These are phyloP conservation scores for Tetranychus truncatus DNA, from an alignment of 2,888 invertebrate species.

Conservation along the genomic window DNA sequence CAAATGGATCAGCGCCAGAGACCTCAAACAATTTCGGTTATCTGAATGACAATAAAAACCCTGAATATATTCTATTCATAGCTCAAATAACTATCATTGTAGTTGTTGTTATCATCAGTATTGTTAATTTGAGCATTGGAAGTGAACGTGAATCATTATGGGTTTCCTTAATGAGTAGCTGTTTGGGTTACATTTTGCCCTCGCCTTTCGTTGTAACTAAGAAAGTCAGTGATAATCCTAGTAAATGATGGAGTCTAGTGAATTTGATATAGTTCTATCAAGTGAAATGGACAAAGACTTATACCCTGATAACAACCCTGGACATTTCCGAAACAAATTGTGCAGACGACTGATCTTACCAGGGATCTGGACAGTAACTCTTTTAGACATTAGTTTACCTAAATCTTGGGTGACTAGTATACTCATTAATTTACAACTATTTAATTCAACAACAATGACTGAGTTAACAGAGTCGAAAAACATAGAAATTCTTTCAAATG, in stretches of 20 bases:
- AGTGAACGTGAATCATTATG: not conserved
- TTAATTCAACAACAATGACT: too few species aligned
- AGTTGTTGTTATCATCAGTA: not conserved
- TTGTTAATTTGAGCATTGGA: not conserved
- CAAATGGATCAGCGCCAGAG: not conserved
- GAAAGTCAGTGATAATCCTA: not conserved
- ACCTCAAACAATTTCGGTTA: not conserved
- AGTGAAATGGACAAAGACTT: not conserved
- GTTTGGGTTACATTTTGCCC: constrained; percentile 10
- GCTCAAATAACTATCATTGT: not conserved
- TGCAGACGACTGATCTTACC: too few species aligned
- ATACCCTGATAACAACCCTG: too few species aligned
- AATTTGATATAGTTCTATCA: not conserved
- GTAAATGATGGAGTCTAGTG: not conserved
- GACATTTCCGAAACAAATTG: too few species aligned
- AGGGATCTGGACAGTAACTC: too few species aligned
- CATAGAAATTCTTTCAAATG: too few species aligned
- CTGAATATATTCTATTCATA: not conserved
- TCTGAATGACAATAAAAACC: not conserved
- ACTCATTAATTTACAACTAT: too few species aligned
- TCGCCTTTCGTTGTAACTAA: not conserved
- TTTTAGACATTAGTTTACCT: too few species aligned
- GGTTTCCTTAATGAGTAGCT: constrained; percentile 10
- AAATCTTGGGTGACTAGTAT: too few species aligned
- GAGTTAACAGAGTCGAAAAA: too few species aligned